Conservation (phyloP, 2,797 vertebrate species). For the Syncerus caffer region DNA sequence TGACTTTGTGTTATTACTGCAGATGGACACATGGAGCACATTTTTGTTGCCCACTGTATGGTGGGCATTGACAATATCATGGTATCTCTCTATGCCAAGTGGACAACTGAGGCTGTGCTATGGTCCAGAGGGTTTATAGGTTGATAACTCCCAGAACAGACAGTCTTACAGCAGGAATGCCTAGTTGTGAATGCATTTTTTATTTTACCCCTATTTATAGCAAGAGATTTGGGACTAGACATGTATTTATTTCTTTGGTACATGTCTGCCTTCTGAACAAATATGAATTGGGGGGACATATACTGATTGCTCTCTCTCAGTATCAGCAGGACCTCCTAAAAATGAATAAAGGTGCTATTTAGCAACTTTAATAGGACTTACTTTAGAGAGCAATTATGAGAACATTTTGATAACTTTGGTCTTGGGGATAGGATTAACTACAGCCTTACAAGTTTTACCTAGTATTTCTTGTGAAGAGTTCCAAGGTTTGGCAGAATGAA, state of each 20-base stretch:
- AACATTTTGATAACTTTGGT: not conserved
- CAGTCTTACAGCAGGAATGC: not conserved
- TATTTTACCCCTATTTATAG: not conserved
- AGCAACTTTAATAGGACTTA: not conserved
- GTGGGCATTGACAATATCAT: not conserved
- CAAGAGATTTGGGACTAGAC: not conserved
- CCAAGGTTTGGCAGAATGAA: not conserved
- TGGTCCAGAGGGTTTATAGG: not conserved
- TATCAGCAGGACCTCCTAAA: not conserved
- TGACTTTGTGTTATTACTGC: constrained; percentile 6
- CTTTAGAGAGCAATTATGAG: constrained; percentile 19
- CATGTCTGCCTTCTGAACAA: constrained; percentile 18
- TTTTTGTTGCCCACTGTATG: constrained; percentile 7
- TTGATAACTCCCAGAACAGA: not conserved
- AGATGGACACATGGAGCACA: not conserved
- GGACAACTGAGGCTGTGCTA: not conserved
- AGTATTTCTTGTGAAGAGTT: not conserved
- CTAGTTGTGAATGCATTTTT: not conserved
- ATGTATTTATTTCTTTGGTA: constrained; percentile 2
- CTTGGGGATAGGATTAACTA: not conserved
- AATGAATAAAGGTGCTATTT: constrained; percentile 18
- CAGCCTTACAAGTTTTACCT: not conserved
- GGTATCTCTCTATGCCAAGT: not conserved
- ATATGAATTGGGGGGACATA: not conserved
- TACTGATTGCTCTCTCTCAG: not conserved